Evolutionary conservation across 1,140 invertebrate species (phyloP), one percentile per base, ranked within the genome.

Genomic region (Palaemon carinicauda): DNA sequence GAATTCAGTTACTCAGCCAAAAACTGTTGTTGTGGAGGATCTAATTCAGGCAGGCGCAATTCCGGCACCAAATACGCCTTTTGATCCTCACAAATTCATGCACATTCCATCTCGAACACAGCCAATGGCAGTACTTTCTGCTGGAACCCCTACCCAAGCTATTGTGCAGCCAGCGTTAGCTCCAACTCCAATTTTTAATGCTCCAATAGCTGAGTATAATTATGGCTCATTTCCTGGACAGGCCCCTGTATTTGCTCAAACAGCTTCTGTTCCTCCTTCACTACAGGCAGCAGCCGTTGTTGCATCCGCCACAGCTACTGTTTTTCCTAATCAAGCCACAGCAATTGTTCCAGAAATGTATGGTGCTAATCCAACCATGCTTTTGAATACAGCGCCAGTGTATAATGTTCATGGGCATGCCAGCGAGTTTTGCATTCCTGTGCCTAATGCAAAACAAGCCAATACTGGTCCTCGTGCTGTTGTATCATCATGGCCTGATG

Each of bases 321-420:
- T 88, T 17, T 88, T 84, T 60, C 78, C 81, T 65, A 77, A 75
- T 54, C 87, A 88, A 54, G 78, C 81, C 29, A 33, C 87, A 79
- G 78, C 87, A 19, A 79, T 88, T 51, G 60, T 88, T 15, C 87
- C 87, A 52, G 87, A 88, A 29, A 56, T 88, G 60, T 88, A 84
- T 81, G 81, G 81, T 33, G 69, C 77, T 3, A 88, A 85, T 52
- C 82, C 81, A 19, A 80, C 87, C 14, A 74, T 88, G 74, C 60
- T 88, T 29, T 31, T 88, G 14, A 88, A 88, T 54, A 82, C 80
- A 53, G 81, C 75, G 19, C 87, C 80, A 27, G 82, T 88, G 15
- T 88, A 80, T 29, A 88, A 88, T 71, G 80, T 88, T 60, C 74
- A 69, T 29, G 75, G 78, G 24, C 87, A 84, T 52, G 52, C 82